Percentiles rank a stretch among this genome's conserved stretches.
phyloP scores from a whole-genome alignment of 2,797 vertebrate genomes.

The Garrulus glandarius region DNA sequence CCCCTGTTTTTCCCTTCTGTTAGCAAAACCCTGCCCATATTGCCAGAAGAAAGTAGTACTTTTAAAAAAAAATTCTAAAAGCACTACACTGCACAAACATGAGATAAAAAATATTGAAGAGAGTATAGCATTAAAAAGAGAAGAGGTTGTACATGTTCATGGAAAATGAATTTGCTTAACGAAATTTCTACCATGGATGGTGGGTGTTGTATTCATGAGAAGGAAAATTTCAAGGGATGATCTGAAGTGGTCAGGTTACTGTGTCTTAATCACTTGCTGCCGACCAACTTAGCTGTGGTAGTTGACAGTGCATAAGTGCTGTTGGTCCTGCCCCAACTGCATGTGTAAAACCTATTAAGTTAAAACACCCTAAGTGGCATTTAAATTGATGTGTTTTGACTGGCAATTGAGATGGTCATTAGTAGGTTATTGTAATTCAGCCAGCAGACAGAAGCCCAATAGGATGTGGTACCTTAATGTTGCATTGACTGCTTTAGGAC shows the following conservation, averaged over 20 bases:
- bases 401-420: neutral
- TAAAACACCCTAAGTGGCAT: neutral
- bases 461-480: neutral
- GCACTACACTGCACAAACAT: neutral
- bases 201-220: neutral
- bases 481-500: neutral
- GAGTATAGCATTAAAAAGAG: neutral
- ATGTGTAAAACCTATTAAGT: neutral
- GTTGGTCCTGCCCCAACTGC: neutral
- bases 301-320: neutral
- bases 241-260: neutral
- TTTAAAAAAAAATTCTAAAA: neutral
- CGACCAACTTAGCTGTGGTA: neutral
- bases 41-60: neutral
- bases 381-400: constrained; percentile 11
- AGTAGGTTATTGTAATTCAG: neutral
- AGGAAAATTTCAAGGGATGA: neutral
- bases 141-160: neutral
- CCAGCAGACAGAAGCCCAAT: neutral
- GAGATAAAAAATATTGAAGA: neutral
- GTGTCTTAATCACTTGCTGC: neutral
- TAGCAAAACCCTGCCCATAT: neutral
- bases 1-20: neutral
- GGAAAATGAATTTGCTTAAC: neutral
- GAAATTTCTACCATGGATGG: neutral